Evolutionary conservation across 2,113 vertebrate species (phyloP), one percentile per base, ranked within the genome.

Genomic region (Onychostruthus taczanowskii): DNA sequence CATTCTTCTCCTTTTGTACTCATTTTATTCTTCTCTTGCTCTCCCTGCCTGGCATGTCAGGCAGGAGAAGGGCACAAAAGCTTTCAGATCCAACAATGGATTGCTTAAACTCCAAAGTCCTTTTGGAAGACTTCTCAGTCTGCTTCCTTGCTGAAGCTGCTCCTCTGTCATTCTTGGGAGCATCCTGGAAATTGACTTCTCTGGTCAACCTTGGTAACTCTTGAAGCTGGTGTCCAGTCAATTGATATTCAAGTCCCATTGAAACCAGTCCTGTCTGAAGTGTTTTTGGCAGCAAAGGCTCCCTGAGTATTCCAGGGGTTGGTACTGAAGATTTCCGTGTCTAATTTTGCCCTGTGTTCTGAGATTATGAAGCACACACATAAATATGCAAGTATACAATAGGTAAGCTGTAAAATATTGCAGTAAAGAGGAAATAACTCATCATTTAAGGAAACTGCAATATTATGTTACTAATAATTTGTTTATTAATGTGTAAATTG

Each of bases 11-110:
- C 24, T 47, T 80, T 49, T 28, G 16, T 10, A 1, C 30, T 87
- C 0, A 5, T 49, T 52, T 59, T 43, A 7, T 53, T 67, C 14
- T 75, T 33, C 33, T 73, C 26, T 41, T 56, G 23, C 44, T 62
- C 43, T 79, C 10, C 11, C 39, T 83, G 19, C 7, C 6, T 82
- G 53, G 6, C 26, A 7, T 47, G 26, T 43, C 0, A 0, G 39
- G 13, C 23, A 75, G 46, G 55, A 66, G 39, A 39, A 59, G 31
- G 26, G 31, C 28, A 73, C 6, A 3, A 35, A 89, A 83, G 35
- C 18, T 12, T 44, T 44, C n/a, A 86, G 27, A 30, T 81, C 27
- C 11, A 47, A 0, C 11, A 47, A 0, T 50, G 18, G 13, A 30
- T 52, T 83, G 15, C 15, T 63, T 46, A 6, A 53, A 41, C 43